A percentile compares a stretch with the other conserved stretches of the same genome.
These are phyloP conservation scores for Drosophila leonis DNA, from an alignment of 2,888 invertebrate genomes.

Conservation along the genomic window DNA sequence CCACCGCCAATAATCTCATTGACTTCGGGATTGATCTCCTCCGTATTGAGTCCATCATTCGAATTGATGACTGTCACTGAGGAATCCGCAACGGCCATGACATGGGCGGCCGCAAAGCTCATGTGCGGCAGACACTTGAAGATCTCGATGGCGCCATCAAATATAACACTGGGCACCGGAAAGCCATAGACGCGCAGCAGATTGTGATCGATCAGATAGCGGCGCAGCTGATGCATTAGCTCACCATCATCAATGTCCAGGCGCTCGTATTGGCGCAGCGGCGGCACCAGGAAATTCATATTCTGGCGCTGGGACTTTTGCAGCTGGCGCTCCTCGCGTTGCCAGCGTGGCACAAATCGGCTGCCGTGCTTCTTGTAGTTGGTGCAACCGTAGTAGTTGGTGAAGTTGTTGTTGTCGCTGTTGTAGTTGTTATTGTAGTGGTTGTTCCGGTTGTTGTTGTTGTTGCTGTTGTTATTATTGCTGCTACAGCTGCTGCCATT, in stretches of 20 bases:
- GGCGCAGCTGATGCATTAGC: slow-evolving; percentile 87
- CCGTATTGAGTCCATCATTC: slow-evolving; percentile 74
- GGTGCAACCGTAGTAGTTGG: slow-evolving; percentile 5
- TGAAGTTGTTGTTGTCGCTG: slow-evolving; percentile 13
- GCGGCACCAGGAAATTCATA: slow-evolving; percentile 71
- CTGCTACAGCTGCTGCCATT: slow-evolving; percentile 64
- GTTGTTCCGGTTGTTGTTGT: not conserved
- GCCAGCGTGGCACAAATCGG: slow-evolving; percentile 1
- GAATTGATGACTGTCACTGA: slow-evolving; percentile 73
- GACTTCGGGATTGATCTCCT: not conserved
- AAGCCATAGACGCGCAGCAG: slow-evolving; percentile 90
- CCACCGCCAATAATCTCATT: not conserved
- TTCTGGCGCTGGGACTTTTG: slow-evolving; percentile 29
- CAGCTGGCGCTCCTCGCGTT: slow-evolving; percentile 27
- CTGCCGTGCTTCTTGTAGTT: slow-evolving; percentile 25
- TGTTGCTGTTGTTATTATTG: slow-evolving; percentile 35
- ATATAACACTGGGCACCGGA: slow-evolving; percentile 88
- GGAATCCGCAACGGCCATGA: slow-evolving; percentile 44
- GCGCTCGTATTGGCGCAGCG: slow-evolving; percentile 82
- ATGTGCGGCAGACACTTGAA: slow-evolving; percentile 87
- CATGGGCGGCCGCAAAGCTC: slow-evolving; percentile 54
- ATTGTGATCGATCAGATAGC: slow-evolving; percentile 88
- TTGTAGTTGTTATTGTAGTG: slow-evolving; percentile 25
- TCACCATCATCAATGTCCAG: slow-evolving; percentile 86
- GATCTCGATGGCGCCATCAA: slow-evolving; percentile 88